Percentiles rank a stretch among this genome's conserved stretches.
Conservation (phyloP, 1,140 invertebrate species). For the Drosophila pseudoobscura region DNA sequence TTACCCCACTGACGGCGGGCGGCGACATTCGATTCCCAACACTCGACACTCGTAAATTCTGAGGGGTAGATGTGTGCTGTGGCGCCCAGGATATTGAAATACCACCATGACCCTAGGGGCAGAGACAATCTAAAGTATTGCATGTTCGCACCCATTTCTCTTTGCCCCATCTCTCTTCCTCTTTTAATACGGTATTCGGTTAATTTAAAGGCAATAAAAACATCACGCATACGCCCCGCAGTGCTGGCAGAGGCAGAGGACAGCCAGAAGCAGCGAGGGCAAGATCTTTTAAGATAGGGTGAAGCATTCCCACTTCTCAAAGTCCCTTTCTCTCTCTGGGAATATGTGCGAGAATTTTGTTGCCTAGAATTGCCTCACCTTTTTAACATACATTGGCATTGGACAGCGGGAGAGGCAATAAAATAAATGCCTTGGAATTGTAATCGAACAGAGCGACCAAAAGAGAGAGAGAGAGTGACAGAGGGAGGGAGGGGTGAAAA, state of each 20-base stretch:
- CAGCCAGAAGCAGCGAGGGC: no score
- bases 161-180: not conserved
- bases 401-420: constrained; percentile 10
- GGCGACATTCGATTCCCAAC: constrained; percentile 51
- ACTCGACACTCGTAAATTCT: constrained; percentile 45
- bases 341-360: no score
- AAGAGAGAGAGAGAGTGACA: not conserved
- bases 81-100: constrained; percentile 50
- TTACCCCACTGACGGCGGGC: constrained; percentile 34
- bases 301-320: no score
- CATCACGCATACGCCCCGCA: constrained; percentile 77
- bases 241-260: constrained; percentile 27
- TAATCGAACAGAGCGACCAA: not conserved
- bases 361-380: no score
- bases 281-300: constrained; percentile 44
- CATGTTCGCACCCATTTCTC: constrained; percentile 44
- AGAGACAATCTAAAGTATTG: constrained; percentile 35
- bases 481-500: constrained; percentile 13
- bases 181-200: constrained; percentile 28
- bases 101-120: constrained; percentile 32
- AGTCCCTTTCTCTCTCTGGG: no score
- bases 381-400: constrained; percentile 22
- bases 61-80: constrained; percentile 15
- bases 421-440: no score
- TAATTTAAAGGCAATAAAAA: constrained; percentile 80